These are phyloP conservation scores for Miniopterus natalensis DNA, from an alignment of 2,113 vertebrate species.

Conservation along the genomic window DNA sequence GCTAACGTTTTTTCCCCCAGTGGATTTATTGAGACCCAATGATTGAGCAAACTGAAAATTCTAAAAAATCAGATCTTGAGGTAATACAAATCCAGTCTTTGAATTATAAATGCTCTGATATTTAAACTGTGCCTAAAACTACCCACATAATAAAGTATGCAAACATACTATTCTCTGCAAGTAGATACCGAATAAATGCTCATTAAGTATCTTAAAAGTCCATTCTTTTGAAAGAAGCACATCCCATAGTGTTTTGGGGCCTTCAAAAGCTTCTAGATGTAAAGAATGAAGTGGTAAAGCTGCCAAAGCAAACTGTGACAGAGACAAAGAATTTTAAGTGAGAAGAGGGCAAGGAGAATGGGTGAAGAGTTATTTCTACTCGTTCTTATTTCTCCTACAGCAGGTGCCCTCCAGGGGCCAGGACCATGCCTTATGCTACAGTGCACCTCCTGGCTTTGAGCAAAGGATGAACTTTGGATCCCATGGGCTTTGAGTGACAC, in stretches of 20 bases:
- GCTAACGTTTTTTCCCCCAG: neutral
- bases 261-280: neutral
- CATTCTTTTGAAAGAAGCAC: neutral
- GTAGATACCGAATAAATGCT: slow-evolving; percentile 24
- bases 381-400: neutral
- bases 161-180: slow-evolving; percentile 1
- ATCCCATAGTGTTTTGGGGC: neutral
- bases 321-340: neutral
- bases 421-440: neutral
- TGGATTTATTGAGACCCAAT: neutral
- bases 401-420: neutral
- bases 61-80: slow-evolving; percentile 7
- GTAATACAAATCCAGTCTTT: slow-evolving; percentile 36
- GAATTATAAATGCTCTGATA: slow-evolving; percentile 49
- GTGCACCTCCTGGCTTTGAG: neutral
- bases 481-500: neutral
- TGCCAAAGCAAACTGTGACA: neutral
- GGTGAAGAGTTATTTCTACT: neutral
- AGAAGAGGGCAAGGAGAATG: neutral
- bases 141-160: neutral
- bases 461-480: neutral
- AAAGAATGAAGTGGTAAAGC: neutral
- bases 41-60: slow-evolving; percentile 29
- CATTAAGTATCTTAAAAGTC: slow-evolving; percentile 29
- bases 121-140: slow-evolving; percentile 8